Percentiles rank a stretch among this genome's conserved stretches.
Conservation (phyloP, 2,113 vertebrate species). For the Dipodomys merriami region DNA sequence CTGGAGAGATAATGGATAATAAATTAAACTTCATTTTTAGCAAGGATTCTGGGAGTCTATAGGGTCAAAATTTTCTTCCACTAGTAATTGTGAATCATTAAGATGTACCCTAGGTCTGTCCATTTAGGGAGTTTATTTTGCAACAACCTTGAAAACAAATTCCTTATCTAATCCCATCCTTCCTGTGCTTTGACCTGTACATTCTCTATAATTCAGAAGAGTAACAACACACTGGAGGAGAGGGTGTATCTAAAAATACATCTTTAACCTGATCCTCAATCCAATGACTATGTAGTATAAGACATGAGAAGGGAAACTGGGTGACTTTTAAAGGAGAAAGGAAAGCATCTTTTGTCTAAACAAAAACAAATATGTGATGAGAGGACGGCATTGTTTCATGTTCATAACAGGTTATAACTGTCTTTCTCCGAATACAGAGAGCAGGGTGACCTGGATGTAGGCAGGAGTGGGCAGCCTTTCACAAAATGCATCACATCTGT, state of each 20-base stretch:
- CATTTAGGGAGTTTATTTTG: constrained; percentile 47
- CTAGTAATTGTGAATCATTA: constrained; percentile 13
- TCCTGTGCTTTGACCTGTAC: constrained; percentile 1
- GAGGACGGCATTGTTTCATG: background rate
- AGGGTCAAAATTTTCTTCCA: constrained; percentile 11
- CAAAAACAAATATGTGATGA: background rate
- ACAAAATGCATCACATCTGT: fast-evolving
- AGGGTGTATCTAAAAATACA: constrained; percentile 15
- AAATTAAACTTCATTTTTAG: constrained; percentile 23
- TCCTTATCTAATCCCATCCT: constrained; percentile 9
- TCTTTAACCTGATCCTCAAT: constrained; percentile 12
- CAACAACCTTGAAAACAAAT: constrained; percentile 28
- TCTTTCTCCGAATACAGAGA: background rate
- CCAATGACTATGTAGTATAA: background rate
- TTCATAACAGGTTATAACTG: background rate
- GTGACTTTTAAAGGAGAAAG: background rate
- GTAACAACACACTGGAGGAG: background rate
- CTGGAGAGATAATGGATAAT: background rate
- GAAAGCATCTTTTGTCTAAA: background rate
- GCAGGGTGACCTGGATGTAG: background rate
- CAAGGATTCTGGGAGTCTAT: background rate
- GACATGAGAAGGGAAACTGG: background rate
- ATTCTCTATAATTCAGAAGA: background rate
- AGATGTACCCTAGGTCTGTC: constrained; percentile 22
- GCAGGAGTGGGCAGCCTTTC: too few species aligned